These are phyloP conservation scores for Channa striata DNA, from an alignment of 2,797 vertebrate species.

Conservation along the genomic window DNA sequence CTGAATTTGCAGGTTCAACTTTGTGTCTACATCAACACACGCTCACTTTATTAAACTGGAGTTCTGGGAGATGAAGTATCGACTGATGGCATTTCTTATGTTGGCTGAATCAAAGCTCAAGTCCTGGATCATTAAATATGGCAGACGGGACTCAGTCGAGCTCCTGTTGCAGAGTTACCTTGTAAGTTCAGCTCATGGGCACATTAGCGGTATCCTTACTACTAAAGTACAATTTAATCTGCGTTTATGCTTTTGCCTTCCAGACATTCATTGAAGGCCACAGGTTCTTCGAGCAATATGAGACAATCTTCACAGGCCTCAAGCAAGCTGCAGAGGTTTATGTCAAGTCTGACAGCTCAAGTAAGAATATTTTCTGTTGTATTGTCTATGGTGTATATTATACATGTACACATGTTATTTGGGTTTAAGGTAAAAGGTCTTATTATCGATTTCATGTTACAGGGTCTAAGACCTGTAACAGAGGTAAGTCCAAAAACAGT, in stretches of 20 bases:
- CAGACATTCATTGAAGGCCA: constrained; percentile 96
- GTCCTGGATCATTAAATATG: constrained; percentile 99
- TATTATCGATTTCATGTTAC: constrained; percentile 80
- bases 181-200: constrained; percentile 81
- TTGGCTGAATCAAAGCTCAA: constrained; percentile 98
- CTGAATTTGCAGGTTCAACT: constrained; percentile 89
- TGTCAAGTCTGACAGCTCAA: constrained; percentile 92
- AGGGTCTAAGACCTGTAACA: constrained; percentile 84
- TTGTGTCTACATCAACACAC: constrained; percentile 93
- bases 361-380: constrained; percentile 81
- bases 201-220: neutral
- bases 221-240: neutral
- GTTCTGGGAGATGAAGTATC: constrained; percentile 98
- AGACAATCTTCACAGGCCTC: constrained; percentile 91
- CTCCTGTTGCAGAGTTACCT: constrained; percentile 94
- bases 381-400: constrained; percentile 1
- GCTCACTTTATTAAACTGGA: constrained; percentile 97
- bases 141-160: constrained; percentile 94
- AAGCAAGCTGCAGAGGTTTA: constrained; percentile 94
- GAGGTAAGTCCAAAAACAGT: constrained; percentile 80
- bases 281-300: constrained; percentile 97
- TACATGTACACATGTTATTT: constrained; percentile 21
- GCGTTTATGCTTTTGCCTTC: constrained; percentile 1
- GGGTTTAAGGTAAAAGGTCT: constrained; percentile 49
- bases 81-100: constrained; percentile 93